phyloP scores from a whole-genome alignment of 2,113 vertebrate species.

The Leiothrix lutea region DNA sequence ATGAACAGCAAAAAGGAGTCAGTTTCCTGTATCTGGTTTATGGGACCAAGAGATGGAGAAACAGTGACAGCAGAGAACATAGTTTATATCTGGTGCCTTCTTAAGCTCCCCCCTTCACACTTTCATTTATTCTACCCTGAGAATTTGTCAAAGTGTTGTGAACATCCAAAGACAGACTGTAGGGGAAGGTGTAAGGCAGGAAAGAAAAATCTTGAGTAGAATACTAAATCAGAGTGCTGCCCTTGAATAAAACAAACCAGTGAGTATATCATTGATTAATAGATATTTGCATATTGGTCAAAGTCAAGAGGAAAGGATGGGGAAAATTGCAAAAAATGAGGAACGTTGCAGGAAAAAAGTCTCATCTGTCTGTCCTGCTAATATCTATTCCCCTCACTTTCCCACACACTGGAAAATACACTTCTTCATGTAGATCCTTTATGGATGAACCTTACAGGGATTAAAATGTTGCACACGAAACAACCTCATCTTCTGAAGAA shows the following conservation, averaged over 20 bases:
- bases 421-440: background rate
- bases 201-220: background rate
- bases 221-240: background rate
- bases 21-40: background rate
- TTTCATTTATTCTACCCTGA: background rate
- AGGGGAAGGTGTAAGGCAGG: background rate
- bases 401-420: background rate
- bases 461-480: background rate
- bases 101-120: background rate
- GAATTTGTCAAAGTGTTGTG: background rate
- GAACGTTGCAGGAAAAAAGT: background rate
- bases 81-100: background rate
- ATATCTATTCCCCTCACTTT: background rate
- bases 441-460: background rate
- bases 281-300: background rate
- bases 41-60: background rate
- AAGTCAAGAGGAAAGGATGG: background rate
- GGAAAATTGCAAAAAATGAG: background rate
- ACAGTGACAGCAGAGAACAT: background rate
- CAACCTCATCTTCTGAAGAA: background rate
- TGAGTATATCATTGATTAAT: background rate
- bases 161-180: background rate
- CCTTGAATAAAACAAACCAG: background rate
- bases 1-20: background rate
- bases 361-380: background rate